Evolutionary conservation across 1,140 invertebrate genomes (phyloP).

Genomic region (Drosophila nigromelanica): DNA sequence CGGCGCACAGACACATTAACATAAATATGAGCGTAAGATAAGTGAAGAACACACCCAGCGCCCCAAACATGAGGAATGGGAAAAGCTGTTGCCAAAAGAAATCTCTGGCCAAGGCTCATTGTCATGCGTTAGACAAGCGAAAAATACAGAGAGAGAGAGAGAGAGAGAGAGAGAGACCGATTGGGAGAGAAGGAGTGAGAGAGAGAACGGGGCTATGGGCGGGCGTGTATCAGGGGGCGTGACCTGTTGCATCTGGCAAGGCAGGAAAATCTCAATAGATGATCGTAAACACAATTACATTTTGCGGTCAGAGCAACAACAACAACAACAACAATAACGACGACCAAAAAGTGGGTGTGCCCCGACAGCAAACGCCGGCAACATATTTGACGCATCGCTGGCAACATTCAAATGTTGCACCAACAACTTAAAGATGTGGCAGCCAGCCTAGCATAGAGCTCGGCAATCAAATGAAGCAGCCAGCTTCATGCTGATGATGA

Average conservation of each 20-base stretch:
- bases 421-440: slow-evolving; percentile 35
- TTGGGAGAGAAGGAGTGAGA: not conserved
- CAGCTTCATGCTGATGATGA: slow-evolving; percentile 24
- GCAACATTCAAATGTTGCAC: slow-evolving; percentile 55
- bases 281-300: slow-evolving; percentile 58
- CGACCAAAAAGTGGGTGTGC: slow-evolving; percentile 39
- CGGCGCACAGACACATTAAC: slow-evolving; percentile 72
- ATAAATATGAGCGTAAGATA: slow-evolving; percentile 78
- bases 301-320: slow-evolving; percentile 42
- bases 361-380: slow-evolving; percentile 35
- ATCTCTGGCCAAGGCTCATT: slow-evolving; percentile 50
- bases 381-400: slow-evolving; percentile 52
- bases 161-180: not conserved
- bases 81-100: slow-evolving; percentile 43
- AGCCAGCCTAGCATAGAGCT: slow-evolving; percentile 14
- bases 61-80: slow-evolving; percentile 35
- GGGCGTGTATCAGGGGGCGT: slow-evolving; percentile 35
- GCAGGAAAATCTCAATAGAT: slow-evolving; percentile 44
- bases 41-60: slow-evolving; percentile 73
- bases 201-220: slow-evolving; percentile 8
- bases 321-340: slow-evolving; percentile 8
- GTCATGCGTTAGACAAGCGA: slow-evolving; percentile 65
- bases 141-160: not conserved
- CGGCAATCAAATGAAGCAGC: slow-evolving; percentile 36
- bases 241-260: slow-evolving; percentile 32